A percentile compares a stretch with the other conserved stretches of the same genome.
Evolutionary conservation across 2,888 invertebrate genomes (phyloP).

Genomic region (Marasmarcha lunaedactyla): DNA sequence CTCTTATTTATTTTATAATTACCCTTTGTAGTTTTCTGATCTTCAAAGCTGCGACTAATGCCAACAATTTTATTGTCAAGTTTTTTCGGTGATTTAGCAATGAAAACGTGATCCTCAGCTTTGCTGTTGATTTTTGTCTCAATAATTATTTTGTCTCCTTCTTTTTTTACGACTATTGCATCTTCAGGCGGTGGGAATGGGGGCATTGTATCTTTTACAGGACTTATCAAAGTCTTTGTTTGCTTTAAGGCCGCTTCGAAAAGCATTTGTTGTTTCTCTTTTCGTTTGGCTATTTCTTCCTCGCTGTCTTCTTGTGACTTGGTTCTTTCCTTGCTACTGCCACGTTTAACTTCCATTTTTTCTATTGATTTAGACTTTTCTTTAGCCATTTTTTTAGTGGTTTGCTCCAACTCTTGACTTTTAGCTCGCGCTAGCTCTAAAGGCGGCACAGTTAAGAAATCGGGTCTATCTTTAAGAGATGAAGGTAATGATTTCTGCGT

Average conservation of each 20-base stretch:
- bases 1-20: constrained; percentile 72
- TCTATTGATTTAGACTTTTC: constrained; percentile 79
- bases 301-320: constrained; percentile 81
- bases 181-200: constrained; percentile 80
- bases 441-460: constrained; percentile 63
- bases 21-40: constrained; percentile 65
- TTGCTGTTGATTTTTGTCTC: constrained; percentile 81
- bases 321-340: constrained; percentile 73
- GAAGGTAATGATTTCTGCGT: constrained; percentile 70
- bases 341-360: constrained; percentile 71
- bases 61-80: constrained; percentile 72
- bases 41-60: constrained; percentile 73
- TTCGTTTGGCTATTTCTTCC: constrained; percentile 77
- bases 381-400: constrained; percentile 62
- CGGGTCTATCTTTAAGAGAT: constrained; percentile 60
- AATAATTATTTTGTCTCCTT: constrained; percentile 76
- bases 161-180: constrained; percentile 78
- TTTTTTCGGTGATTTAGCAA: constrained; percentile 80
- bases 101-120: constrained; percentile 80
- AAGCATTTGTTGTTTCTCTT: constrained; percentile 80
- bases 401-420: constrained; percentile 72
- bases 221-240: constrained; percentile 79
- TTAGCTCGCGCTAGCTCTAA: constrained; percentile 71
- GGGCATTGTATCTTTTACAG: constrained; percentile 78
- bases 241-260: constrained; percentile 82